Percentiles rank a stretch among this genome's conserved stretches.
Conservation (phyloP, 2,888 invertebrate species). For the Alloscopus bannaensis region DNA sequence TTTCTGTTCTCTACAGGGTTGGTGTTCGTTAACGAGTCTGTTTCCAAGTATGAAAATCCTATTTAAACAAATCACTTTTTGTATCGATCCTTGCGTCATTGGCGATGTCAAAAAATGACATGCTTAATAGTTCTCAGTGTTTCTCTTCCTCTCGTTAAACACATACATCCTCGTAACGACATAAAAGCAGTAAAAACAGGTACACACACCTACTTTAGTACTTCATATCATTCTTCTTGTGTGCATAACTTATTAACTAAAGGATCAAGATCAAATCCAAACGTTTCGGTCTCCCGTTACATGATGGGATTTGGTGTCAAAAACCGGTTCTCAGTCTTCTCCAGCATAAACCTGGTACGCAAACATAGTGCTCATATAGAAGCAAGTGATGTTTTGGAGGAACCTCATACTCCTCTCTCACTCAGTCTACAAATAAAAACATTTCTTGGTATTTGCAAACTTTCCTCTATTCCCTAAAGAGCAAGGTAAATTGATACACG, state of each 20-base stretch:
- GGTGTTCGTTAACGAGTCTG: too few species aligned
- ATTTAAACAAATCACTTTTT: background rate
- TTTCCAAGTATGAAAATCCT: too few species aligned
- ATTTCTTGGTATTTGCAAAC: background rate
- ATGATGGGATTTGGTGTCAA: background rate
- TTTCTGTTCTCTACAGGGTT: too few species aligned
- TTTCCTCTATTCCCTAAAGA: too few species aligned
- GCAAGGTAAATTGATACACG: too few species aligned
- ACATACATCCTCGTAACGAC: background rate
- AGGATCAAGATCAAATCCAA: conserved; percentile 34
- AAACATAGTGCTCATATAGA: background rate
- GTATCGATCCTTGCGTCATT: background rate
- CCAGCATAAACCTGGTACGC: background rate
- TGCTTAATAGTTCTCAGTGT: background rate
- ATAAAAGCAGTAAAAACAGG: conserved; percentile 1
- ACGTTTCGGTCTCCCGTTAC: background rate
- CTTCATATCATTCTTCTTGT: conserved; percentile 38
- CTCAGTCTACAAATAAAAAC: background rate
- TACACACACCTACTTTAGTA: too few species aligned
- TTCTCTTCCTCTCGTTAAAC: background rate
- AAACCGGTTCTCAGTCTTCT: too few species aligned
- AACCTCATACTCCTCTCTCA: background rate
- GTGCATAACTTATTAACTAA: conserved; percentile 39
- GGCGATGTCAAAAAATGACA: background rate
- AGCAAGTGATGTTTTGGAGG: background rate